phyloP scores from a whole-genome alignment of 1,140 invertebrate species.

The Thrips palmi region DNA sequence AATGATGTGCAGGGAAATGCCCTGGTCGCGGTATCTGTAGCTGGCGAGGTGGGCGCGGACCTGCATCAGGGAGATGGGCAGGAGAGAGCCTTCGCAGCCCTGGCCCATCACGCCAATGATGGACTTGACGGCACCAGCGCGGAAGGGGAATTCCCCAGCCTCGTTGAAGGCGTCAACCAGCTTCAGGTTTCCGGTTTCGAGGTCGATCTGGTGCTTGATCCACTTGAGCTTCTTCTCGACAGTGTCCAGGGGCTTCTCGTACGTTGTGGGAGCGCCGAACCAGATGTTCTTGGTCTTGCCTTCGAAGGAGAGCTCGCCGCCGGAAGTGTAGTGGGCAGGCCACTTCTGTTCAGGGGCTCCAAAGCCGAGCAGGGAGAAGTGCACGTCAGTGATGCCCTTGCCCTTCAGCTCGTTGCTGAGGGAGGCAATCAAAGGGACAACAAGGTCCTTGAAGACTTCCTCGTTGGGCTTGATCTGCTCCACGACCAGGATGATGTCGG shows the following conservation, averaged over 20 bases:
- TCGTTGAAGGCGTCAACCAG: conserved; percentile 26
- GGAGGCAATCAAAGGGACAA: conserved; percentile 24
- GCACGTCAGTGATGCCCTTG: conserved; percentile 29
- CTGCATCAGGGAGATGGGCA: conserved; percentile 10
- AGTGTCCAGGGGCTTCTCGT: not conserved
- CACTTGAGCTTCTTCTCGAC: conserved; percentile 3
- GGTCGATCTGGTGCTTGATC: conserved; percentile 3
- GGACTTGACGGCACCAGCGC: conserved; percentile 33
- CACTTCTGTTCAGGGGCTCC: conserved; percentile 10
- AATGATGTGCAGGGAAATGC: conserved; percentile 23
- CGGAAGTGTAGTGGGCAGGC: conserved; percentile 10
- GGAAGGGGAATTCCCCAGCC: conserved; percentile 37
- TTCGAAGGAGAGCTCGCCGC: conserved; percentile 12
- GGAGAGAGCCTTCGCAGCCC: conserved; percentile 22
- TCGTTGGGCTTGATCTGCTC: conserved; percentile 32
- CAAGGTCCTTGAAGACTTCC: conserved; percentile 27
- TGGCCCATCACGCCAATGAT: conserved; percentile 30
- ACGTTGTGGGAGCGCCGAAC: conserved; percentile 1
- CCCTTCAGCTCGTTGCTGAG: conserved; percentile 27
- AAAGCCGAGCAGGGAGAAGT: conserved; percentile 13
- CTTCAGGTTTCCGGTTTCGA: conserved; percentile 10
- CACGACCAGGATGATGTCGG: conserved; percentile 52
- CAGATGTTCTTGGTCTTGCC: conserved; percentile 6
- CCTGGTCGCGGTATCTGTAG: conserved; percentile 22
- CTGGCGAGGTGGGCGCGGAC: not conserved